These are phyloP conservation scores for Eidolon helvum DNA, from an alignment of 2,113 vertebrate genomes.

Conservation along the genomic window DNA sequence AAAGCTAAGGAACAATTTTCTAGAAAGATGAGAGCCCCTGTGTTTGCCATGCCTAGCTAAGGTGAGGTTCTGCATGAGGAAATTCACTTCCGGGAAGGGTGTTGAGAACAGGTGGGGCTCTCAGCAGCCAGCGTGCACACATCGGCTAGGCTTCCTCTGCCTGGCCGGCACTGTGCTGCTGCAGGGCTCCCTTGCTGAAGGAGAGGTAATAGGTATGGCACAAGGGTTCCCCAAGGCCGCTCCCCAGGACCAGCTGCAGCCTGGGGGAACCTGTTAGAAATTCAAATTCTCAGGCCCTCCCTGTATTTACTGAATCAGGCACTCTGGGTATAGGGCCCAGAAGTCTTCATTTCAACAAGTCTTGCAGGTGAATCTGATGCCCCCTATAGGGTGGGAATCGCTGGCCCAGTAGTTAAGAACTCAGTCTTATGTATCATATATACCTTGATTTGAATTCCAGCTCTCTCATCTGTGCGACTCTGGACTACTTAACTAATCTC, in stretches of 20 bases:
- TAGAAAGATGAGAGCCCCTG: neutral
- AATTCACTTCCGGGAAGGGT: neutral
- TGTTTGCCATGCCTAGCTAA: neutral
- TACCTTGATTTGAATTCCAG: neutral
- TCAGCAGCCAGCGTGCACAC: neutral
- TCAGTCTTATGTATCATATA: neutral
- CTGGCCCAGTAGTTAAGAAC: neutral
- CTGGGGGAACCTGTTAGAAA: neutral
- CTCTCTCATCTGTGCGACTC: neutral
- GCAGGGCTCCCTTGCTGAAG: neutral
- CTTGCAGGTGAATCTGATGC: neutral
- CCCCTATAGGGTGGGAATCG: neutral
- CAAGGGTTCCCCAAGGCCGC: neutral
- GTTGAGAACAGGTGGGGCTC: neutral
- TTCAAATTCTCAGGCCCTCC: neutral
- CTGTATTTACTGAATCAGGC: neutral
- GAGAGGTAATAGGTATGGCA: neutral
- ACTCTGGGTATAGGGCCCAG: too few relatives aligned
- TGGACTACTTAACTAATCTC: neutral
- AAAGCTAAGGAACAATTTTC: neutral
- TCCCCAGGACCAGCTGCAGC: neutral
- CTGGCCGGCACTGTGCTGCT: neutral
- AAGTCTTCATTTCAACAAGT: neutral
- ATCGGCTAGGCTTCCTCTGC: too few relatives aligned
- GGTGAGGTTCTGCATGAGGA: neutral